phyloP scores from a whole-genome alignment of 2,888 invertebrate genomes.

The Dicyrtoma fusca region DNA sequence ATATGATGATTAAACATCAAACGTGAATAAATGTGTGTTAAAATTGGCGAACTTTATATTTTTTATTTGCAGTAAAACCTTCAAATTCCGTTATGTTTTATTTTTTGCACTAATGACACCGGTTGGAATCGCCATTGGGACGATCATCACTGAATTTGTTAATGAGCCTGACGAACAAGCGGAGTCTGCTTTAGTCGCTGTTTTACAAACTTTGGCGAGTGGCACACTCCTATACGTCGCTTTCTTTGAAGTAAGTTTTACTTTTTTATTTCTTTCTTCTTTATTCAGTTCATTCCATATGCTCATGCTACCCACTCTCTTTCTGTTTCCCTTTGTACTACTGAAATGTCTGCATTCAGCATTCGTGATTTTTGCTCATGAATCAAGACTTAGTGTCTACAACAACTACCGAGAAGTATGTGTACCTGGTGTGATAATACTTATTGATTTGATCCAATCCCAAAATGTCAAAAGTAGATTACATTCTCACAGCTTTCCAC shows the following conservation, averaged over 20 bases:
- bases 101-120: slow-evolving; percentile 57
- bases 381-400: no score
- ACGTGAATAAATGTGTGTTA: no score
- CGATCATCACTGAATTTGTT: slow-evolving; percentile 54
- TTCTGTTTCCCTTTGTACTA: background rate
- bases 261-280: background rate
- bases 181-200: slow-evolving; percentile 53
- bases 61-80: slow-evolving; percentile 45
- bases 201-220: slow-evolving; percentile 54
- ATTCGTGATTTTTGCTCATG: no score
- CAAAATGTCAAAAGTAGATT: no score
- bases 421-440: no score
- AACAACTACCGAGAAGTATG: no score
- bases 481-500: no score
- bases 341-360: no score
- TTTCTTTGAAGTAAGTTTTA: slow-evolving; percentile 52
- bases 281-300: background rate
- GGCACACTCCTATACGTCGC: slow-evolving; percentile 56
- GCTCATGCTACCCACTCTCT: background rate
- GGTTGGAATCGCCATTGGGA: slow-evolving; percentile 51
- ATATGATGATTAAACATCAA: no score
- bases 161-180: slow-evolving; percentile 42
- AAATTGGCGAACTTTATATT: background rate
- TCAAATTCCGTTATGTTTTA: slow-evolving; percentile 56
- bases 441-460: no score